Evolutionary conservation across 2,888 invertebrate species (phyloP).

Genomic region (Nemapogon koenigi): DNA sequence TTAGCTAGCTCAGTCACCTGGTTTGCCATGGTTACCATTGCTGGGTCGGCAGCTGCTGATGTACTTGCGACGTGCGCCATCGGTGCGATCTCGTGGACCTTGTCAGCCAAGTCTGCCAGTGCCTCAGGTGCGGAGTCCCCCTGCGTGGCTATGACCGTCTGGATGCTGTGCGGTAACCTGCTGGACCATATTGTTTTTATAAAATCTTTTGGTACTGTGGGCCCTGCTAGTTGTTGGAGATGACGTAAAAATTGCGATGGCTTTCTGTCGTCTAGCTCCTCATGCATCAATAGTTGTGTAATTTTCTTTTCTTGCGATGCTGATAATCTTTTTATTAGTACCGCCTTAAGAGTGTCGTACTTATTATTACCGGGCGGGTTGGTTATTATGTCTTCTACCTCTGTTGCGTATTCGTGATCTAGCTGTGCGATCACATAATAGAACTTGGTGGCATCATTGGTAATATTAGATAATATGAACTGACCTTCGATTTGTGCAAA

Average conservation of each 20-base stretch:
- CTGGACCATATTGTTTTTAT: constrained; percentile 13
- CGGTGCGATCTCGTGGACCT: background rate
- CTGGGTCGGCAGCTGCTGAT: background rate
- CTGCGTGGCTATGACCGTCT: background rate
- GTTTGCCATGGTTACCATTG: background rate
- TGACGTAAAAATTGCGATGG: constrained; percentile 8
- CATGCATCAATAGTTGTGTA: background rate
- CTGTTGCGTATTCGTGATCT: background rate
- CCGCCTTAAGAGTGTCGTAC: constrained; percentile 1
- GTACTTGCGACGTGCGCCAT: background rate
- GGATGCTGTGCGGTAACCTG: constrained; percentile 13
- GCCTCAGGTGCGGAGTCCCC: background rate
- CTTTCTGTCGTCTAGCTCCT: constrained; percentile 6
- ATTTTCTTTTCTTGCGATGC: background rate
- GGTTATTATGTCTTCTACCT: constrained; percentile 1
- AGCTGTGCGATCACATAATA: background rate
- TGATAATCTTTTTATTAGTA: background rate
- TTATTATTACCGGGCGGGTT: background rate
- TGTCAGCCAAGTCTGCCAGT: constrained; percentile 2
- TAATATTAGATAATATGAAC: background rate
- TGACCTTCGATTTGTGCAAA: background rate
- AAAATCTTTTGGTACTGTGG: constrained; percentile 7
- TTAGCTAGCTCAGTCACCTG: background rate
- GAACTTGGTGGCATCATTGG: background rate
- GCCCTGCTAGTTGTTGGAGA: constrained; percentile 7